Evolutionary conservation across 2,797 vertebrate genomes (phyloP), one percentile per base, ranked within the genome.

Genomic region (Schizothorax lantsangensis): DNA sequence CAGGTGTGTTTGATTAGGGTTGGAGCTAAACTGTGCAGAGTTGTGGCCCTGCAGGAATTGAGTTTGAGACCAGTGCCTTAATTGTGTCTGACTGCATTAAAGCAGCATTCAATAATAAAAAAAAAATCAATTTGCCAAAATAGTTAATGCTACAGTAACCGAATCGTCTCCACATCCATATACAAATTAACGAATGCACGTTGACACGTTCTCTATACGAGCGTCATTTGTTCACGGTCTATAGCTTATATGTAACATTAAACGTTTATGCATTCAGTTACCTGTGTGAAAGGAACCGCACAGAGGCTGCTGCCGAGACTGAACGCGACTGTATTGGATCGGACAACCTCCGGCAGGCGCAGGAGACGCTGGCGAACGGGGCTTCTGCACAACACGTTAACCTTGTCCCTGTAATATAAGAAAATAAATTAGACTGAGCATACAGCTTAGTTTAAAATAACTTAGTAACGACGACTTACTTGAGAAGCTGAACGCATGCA

Each of bases 221-320:
- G 49, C 21, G 19, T 15, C 21, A n/a, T n/a, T 9, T 57, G 19
- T 14, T 38, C 47, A 8, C 1, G 7, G 21, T 15, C 21, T 40
- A 15, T 30, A 45, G 8, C 8, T 15, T 43, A 26, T 5, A 45
- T 64, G n/a, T 15, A 9, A 1, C 17, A 40, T 47, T 47, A 49
- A 66, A 40, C 4, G 14, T 19, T 11, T 54, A 14, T 23, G 14
- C 12, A 49, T 19, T 43, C 33, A 5, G 88, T 81, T 88, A 94
- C 96, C 93, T 95, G 92, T 79, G 84, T 91, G 71, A 96, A 95
- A 17, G 96, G 95, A 23, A 95, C 75, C 2, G 96, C 93, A 47
- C 94, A 95, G 10, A 96, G 91, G 2, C 91, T 91, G n/a, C 86
- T 89, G 0, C 92, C 91, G 2, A 92, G 87, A 1, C 92, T 88